Conservation (phyloP, 2,888 invertebrate species). For the Orthosia incerta region DNA sequence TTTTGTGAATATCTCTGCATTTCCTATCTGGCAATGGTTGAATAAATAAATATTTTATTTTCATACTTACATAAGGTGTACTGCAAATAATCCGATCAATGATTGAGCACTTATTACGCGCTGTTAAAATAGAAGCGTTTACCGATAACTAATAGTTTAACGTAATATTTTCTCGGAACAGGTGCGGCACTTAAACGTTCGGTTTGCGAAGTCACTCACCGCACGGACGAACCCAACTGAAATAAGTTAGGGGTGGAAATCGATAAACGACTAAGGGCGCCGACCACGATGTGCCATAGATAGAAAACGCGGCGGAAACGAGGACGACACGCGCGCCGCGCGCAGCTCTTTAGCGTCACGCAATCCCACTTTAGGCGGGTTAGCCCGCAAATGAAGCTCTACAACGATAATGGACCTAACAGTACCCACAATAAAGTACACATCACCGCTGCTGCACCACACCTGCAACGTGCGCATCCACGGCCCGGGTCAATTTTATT, state of each 20-base stretch:
- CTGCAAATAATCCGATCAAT: slow-evolving; percentile 44
- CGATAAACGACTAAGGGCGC: slow-evolving; percentile 60
- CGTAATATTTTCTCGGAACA: background rate
- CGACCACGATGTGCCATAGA: slow-evolving; percentile 27
- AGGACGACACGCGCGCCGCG: background rate
- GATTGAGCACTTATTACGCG: slow-evolving; percentile 34
- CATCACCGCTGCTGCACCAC: background rate
- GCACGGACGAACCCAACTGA: slow-evolving; percentile 27
- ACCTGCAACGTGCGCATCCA: slow-evolving; percentile 44
- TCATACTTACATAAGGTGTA: slow-evolving; percentile 47
- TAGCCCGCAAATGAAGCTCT: background rate
- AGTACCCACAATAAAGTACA: slow-evolving; percentile 33
- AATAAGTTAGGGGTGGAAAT: slow-evolving; percentile 59
- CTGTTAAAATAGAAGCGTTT: background rate
- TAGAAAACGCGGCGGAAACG: slow-evolving; percentile 38
- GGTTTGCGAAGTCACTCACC: slow-evolving; percentile 17
- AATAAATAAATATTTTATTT: background rate
- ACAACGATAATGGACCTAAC: slow-evolving; percentile 28
- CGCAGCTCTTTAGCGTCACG: background rate
- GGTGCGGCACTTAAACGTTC: slow-evolving; percentile 20
- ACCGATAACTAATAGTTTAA: background rate
- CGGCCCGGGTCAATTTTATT: background rate
- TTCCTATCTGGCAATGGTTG: background rate
- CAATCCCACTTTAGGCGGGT: slow-evolving; percentile 32
- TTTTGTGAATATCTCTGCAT: background rate